Base-by-base conservation (phyloP, 2,113 vertebrate species). In the Camelus bactrianus region DNA sequence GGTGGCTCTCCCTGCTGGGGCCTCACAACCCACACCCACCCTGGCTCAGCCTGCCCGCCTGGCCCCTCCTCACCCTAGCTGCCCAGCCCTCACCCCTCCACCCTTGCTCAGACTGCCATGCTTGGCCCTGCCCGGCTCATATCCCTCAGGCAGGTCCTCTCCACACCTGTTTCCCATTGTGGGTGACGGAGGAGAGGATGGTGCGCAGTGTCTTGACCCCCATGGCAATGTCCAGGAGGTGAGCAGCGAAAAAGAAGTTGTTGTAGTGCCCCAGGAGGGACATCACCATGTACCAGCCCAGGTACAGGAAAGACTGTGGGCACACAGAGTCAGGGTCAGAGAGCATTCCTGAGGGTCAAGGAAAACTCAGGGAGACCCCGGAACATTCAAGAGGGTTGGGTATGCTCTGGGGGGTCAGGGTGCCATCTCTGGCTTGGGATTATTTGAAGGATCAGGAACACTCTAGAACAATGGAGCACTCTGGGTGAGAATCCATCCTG, bases 121-220 rank as follows among this genome's bases (percentile, higher is more conserved):
- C 38, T 42, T 4, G 38, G 38, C 38, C 38, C 38, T 42, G 38
- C 38, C 38, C 38, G 56, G 79, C 50, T 67, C 92, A 62, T 42
- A 2, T 9, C 42, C 70, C 38, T 5, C 0, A 0, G 2, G 42
- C 46, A 19, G 22, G 15, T 6, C 26, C 77, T 28, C 30, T 38
- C 2, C n/a, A 56, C 95, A 99, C 99, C 99, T 99, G 99, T 97
- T 99, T 99, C 97, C 99, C 99, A 1, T 99, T 99, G 99, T 99
- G 99, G 50, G 99, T 99, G 72, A 99, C 99, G 0, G 99, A 99
- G 24, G 99, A 99, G 64, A 99, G 98, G 95, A 99, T 99, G 97
- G 99, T 99, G 60, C 99, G 99, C 93, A 99, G 98, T 0, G 99
- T 99, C 98, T 99, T 99, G 81, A 99, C 99, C 0, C 99, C 99